Base-by-base conservation (phyloP, 2,113 vertebrate genomes). In the Varanus komodoensis region DNA sequence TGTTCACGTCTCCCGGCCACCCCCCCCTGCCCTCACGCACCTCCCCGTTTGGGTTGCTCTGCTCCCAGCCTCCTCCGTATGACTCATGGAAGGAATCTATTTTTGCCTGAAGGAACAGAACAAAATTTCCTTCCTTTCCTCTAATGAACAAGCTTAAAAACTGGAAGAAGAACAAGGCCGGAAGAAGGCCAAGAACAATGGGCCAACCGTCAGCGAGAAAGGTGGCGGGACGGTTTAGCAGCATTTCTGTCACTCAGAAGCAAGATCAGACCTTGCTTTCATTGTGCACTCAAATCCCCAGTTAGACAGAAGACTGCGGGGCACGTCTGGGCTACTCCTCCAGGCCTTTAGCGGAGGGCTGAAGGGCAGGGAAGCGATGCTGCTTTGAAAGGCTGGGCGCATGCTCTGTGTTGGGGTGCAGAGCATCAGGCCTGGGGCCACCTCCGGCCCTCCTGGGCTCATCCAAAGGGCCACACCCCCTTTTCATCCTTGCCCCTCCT, bases 11-110 rank as follows among this genome's bases (percentile, higher is more conserved):
- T 44, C 38, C 38, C 38, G 38, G n/a, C n/a, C n/a, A n/a, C n/a
- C n/a, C n/a, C 38, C 38, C 38, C 38, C 38, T 3, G 3, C 38
- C 38, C 38, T 44, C 38, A 44, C 3, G 38, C 38, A 44, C 38
- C 38, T 44, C 38, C 38, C 38, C 38, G 38, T 44, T 44, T 44
- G 0, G 0, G 54, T 64, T 29, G 71, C 0, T 6, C 32, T 52
- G 93, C 89, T 93, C 83, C 89, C 90, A 80, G 73, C 71, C 84
- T 81, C 88, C 89, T n/a, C 87, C 15, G 15, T 17, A 82, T 29
- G 86, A 75, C 88, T 89, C 57, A 71, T 79, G 87, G 90, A 95
- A 91, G 89, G 87, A 92, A 95, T 87, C 95, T 90, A 54, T 89
- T 64, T 92, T 84, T 64, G 88, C 92, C 90, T 88, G 91, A 92